phyloP scores from a whole-genome alignment of 1,140 invertebrate genomes.

The Cheumatopsyche charites region DNA sequence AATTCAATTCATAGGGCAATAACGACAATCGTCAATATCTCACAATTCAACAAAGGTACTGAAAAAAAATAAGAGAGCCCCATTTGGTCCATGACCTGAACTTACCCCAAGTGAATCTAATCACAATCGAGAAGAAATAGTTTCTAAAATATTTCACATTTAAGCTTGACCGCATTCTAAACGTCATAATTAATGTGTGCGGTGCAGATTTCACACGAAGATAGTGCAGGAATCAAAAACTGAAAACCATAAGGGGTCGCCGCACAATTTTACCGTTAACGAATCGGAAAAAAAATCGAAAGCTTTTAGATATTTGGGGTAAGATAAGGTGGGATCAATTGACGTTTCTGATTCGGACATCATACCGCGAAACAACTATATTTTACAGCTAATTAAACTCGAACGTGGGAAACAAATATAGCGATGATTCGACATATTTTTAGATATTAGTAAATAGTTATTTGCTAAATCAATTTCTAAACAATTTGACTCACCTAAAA shows the following conservation, averaged over 20 bases:
- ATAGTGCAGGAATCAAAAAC: conserved; percentile 30
- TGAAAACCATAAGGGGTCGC: background rate
- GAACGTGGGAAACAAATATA: conserved; percentile 28
- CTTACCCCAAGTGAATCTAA: too few relatives aligned
- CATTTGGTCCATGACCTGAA: too few relatives aligned
- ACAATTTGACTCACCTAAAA: too few relatives aligned
- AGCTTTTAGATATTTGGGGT: conserved; percentile 39
- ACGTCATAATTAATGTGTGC: conserved; percentile 15
- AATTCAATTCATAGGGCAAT: too few relatives aligned
- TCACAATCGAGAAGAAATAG: too few relatives aligned
- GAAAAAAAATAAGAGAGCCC: too few relatives aligned
- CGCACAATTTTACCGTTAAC: conserved; percentile 28
- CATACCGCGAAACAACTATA: conserved; percentile 32
- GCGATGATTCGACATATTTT: too few relatives aligned
- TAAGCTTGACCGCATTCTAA: conserved; percentile 6
- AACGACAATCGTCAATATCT: too few relatives aligned
- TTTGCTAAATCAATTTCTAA: too few relatives aligned
- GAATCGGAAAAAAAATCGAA: conserved; percentile 30
- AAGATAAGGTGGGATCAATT: conserved; percentile 37
- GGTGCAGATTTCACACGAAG: conserved; percentile 43
- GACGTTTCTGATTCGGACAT: conserved; percentile 38
- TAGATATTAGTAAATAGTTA: too few relatives aligned
- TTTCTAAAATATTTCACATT: too few relatives aligned
- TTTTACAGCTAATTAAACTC: background rate
- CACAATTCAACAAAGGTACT: too few relatives aligned